Base-by-base conservation (phyloP, 1,140 invertebrate genomes). In the Aphis craccivora region DNA sequence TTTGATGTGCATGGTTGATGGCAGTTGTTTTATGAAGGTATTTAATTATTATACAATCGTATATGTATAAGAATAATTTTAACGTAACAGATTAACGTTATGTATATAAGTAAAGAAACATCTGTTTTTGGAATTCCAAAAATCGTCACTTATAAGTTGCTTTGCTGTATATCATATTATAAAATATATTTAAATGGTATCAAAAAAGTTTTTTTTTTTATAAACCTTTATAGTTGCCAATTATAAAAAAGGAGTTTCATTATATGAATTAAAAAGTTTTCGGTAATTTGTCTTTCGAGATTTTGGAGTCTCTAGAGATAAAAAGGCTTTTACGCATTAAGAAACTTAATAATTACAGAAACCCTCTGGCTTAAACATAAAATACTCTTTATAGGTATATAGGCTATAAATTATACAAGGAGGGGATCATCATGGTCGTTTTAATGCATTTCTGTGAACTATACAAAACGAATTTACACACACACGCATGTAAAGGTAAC, bases 321-420 rank as follows among this genome's bases (percentile, higher is more conserved):
- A 84, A 93, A 92, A 93, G 53, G 91, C 91, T 84, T 93, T 93
- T 93, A 84, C 48, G 91, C 91, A 40, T 93, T 93, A 93, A 93
- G 91, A 93, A 93, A 93, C 91, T 93, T 86, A 37, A 93, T 93
- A 93, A 93, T 81, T 93, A 83, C 91, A 51, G 35, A 35, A 55
- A 86, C 81, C 91, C 76, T 84, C 48, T 55, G 76, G 45, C 45
- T 89, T 48, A 48, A 48, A 45, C n/a, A 45, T 43, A 76, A 91
- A 76, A 55, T 14, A 81, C 76, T 81, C 43, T 81, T 91, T 81
- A 91, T 91, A 91, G 60, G 43, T 83, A 83, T 40, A 83, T 40
- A 76, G 40, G 60, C 55, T 81, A 91, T 91, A 81, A 91, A 37
- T 45, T 76, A 91, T 43, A 40, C 51, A 23, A 14, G 40, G 37